These are phyloP conservation scores for Hypanus sabinus DNA, from an alignment of 2,113 vertebrate species.

Conservation along the genomic window DNA sequence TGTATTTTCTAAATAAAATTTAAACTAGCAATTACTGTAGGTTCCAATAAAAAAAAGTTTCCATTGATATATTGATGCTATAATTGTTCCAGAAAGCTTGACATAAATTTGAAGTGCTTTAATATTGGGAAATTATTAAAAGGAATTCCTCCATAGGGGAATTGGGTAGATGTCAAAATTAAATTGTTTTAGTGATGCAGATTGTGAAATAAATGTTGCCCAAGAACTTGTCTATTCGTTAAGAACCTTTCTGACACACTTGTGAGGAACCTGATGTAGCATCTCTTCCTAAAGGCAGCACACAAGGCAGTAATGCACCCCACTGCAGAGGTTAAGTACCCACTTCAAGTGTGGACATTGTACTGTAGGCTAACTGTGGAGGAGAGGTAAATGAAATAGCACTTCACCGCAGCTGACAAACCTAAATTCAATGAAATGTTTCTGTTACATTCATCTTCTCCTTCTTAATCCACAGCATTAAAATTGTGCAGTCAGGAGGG, in stretches of 20 bases:
- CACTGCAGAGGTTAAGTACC: neutral
- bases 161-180: too few species aligned
- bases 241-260: too few species aligned
- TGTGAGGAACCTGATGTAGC: too few species aligned
- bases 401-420: neutral
- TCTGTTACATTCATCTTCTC: neutral
- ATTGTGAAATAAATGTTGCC: too few species aligned
- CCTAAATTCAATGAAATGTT: neutral
- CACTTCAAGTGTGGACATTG: neutral
- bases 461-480: neutral
- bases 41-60: neutral
- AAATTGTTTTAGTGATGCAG: too few species aligned
- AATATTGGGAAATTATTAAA: neutral
- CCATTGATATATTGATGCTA: too few species aligned
- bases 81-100: too few species aligned
- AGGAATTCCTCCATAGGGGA: too few species aligned
- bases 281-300: too few species aligned
- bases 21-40: neutral
- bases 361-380: neutral
- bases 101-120: neutral
- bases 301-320: too few species aligned
- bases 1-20: neutral
- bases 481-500: neutral
- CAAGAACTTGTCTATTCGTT: too few species aligned
- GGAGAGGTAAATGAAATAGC: neutral